Evolutionary conservation across 2,113 vertebrate genomes (phyloP), one percentile per base, ranked within the genome.

Genomic region (Ciconia stormi): DNA sequence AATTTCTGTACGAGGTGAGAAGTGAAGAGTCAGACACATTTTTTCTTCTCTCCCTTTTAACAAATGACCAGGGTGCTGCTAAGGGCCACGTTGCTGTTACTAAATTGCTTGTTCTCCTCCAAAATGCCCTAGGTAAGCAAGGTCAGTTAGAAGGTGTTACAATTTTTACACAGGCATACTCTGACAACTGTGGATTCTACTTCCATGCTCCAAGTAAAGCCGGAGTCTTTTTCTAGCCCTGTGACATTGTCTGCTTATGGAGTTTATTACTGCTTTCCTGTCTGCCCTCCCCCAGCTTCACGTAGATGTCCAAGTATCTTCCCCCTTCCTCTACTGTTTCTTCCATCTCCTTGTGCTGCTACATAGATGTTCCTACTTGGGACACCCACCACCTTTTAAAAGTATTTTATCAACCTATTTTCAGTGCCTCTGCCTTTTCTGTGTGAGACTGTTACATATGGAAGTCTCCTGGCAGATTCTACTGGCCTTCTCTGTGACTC

Each of bases 221-320:
- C 3, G 4, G 38, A 40, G 36, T 66, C 78, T 66, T 53, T 16
- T 9, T 65, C 74, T 55, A 36, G 38, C 52, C 69, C 69, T 22
- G 50, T 62, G 63, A 67, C 71, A 38, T 59, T 4, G 3, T 72
- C 79, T 92, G 70, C 65, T 79, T 79, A 55, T 66, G 61, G 79
- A 82, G 65, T 66, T 95, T 47, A 81, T 83, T 85, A 67, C 61
- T 58, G 38, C 91, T 52, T 93, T 93, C 82, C 89, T 93, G 73
- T 61, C 14, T 58, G 17, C 62, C 78, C 25, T 82, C 79, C 78
- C 70, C 61, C 86, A 53, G 52, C 82, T 56, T 70, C 70, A 71
- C 63, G 70, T 63, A 86, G 36, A 59, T 67, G 61, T 82, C 78
- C 46, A 27, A 25, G 73, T 76, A 91, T 52, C 53, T 82, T 40